Base-by-base conservation (phyloP, 2,888 invertebrate species). In the Fissipunctia ypsillon region DNA sequence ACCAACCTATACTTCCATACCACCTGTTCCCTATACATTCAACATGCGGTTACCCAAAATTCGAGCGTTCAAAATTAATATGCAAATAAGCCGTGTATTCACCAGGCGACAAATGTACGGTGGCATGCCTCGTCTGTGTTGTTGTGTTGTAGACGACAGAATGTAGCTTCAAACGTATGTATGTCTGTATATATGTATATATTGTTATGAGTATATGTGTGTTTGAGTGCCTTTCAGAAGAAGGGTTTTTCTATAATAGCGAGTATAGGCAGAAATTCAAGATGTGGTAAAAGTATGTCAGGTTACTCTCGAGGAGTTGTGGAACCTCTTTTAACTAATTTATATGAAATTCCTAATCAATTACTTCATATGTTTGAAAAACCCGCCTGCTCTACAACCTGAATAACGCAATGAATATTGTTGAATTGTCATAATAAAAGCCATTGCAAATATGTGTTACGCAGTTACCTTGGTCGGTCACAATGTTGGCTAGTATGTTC, bases 11-110 rank as follows among this genome's bases (percentile, higher is more conserved):
- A 77, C 67, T 41, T 63, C 38, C 56, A 57, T 31, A 52, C 56
- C 61, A 73, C 59, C 59, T 83, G 73, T 69, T 71, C 54, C 48
- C 48, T 65, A 70, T 80, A 83, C 75, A 69, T 81, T 67, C 67
- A 78, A 68, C 67, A 68, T 84, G 86, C 79, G 85, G 85, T 85
- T 74, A 74, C 67, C 81, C 84, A 63, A 87, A 80, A 81, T 79
- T 79, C 77, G 73, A 75, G 78, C 87, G 75, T 43, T 56, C 75
- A 66, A 80, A 85, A 87, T 87, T 83, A 86, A 87, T 87, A 85
- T 83, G 81, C 78, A 85, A 84, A 84, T 84, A 61, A 69, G 54
- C 56, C n/a, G 63, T 57, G 75, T 74, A 59, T 83, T 68, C 67
- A 70, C 67, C 45, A 48, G 38, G 70, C 65, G 68, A 80, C 80